These are phyloP conservation scores for Symphodus melops DNA, from an alignment of 2,113 vertebrate species.

Conservation along the genomic window DNA sequence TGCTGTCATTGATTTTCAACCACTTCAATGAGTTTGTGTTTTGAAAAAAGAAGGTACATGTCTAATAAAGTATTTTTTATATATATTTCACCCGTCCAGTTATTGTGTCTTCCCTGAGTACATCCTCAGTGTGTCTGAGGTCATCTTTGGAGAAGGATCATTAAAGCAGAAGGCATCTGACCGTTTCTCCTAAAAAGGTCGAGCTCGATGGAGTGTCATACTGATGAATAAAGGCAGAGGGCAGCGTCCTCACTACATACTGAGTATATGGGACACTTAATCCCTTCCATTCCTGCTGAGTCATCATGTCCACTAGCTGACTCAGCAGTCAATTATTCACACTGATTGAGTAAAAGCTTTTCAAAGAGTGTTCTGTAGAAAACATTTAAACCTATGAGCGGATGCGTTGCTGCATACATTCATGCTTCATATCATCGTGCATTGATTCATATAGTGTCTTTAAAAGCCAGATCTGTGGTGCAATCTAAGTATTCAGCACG, in stretches of 20 bases:
- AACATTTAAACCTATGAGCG: not conserved
- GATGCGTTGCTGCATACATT: not conserved
- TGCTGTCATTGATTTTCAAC: constrained; percentile 55
- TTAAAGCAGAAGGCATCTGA: not conserved
- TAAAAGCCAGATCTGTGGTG: too few species aligned
- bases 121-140: not conserved
- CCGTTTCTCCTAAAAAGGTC: not conserved
- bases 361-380: not conserved
- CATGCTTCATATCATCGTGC: too few species aligned
- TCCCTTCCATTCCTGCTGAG: not conserved
- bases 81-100: not conserved
- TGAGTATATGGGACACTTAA: not conserved
- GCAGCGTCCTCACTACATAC: constrained; percentile 19
- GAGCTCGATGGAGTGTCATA: not conserved
- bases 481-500: too few species aligned
- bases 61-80: constrained; percentile 81
- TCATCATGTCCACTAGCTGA: not conserved
- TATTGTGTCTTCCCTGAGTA: not conserved
- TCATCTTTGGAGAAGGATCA: not conserved
- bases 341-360: not conserved
- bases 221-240: constrained; percentile 20
- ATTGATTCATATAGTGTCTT: too few species aligned
- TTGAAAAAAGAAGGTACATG: constrained; percentile 65
- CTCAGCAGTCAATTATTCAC: not conserved
- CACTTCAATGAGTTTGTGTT: constrained; percentile 49